Percentiles rank a stretch among this genome's conserved stretches.
Conservation (phyloP, 2,888 invertebrate species). For the Romanomermis culicivorax region DNA sequence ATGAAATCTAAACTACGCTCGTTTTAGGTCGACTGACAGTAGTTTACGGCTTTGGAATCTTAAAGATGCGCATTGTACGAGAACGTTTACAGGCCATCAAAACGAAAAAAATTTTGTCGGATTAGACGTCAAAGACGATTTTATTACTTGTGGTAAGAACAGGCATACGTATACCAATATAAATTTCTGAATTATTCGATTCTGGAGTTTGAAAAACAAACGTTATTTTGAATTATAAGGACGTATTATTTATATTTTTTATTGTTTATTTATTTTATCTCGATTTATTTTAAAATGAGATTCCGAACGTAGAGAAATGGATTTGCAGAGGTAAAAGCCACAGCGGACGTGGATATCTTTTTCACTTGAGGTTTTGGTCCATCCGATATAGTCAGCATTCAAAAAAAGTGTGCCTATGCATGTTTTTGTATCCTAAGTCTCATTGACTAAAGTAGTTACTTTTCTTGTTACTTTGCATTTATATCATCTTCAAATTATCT, state of each 20-base stretch:
- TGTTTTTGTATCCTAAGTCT: no score
- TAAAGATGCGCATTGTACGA: constrained; percentile 44
- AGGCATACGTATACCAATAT: constrained; percentile 1
- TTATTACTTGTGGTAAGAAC: constrained; percentile 64
- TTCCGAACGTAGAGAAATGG: no score
- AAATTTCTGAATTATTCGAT: background rate
- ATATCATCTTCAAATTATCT: no score
- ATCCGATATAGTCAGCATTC: no score
- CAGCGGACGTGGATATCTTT: no score
- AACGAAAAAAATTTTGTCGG: constrained; percentile 93
- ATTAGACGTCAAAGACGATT: constrained; percentile 68
- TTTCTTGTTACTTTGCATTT: no score
- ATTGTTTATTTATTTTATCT: constrained; percentile 8
- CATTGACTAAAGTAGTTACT: no score
- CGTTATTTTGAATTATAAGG: background rate
- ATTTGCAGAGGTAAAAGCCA: no score
- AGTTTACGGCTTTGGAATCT: constrained; percentile 76
- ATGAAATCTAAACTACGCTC: no score
- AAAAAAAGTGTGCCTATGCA: no score
- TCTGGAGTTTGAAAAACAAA: background rate
- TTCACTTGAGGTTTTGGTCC: no score
- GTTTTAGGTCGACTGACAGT: constrained; percentile 56
- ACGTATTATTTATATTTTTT: background rate
- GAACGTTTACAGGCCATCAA: constrained; percentile 69
- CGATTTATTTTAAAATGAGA: background rate